Conservation (phyloP, 2,113 vertebrate species). For the Chunga burmeisteri region DNA sequence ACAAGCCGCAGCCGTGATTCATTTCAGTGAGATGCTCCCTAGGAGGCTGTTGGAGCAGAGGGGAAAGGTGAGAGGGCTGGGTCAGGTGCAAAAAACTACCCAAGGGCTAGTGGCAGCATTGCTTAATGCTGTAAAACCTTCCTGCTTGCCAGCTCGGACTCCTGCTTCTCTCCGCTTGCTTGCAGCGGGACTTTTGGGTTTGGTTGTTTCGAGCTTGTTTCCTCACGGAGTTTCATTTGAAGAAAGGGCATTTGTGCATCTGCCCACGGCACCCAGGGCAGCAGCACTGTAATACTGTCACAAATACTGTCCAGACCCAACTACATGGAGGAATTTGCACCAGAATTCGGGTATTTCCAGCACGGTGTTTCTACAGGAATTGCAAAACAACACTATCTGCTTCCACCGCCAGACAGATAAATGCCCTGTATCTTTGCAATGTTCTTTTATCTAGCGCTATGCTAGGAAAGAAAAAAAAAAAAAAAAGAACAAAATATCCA, state of each 20-base stretch:
- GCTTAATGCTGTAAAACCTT: not conserved
- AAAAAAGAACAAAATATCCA: too few relatives aligned
- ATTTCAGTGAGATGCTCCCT: not conserved
- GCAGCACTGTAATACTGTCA: accelerated
- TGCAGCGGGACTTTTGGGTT: not conserved
- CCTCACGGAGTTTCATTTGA: not conserved
- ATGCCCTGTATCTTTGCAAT: not conserved
- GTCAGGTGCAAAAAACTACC: not conserved
- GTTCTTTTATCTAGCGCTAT: not conserved
- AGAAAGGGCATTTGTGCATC: accelerated
- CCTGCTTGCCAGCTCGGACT: not conserved
- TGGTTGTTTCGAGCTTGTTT: too few relatives aligned
- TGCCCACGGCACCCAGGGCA: not conserved
- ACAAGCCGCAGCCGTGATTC: not conserved
- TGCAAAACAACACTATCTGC: not conserved
- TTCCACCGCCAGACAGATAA: not conserved
- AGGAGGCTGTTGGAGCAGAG: not conserved
- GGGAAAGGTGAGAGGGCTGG: not conserved
- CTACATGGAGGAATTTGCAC: accelerated
- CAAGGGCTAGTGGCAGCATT: accelerated
- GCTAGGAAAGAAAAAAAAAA: too few relatives aligned
- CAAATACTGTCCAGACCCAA: too few relatives aligned
- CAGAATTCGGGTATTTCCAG: not conserved
- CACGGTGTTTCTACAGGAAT: not conserved
- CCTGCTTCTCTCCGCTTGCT: not conserved